These are phyloP conservation scores for Poecilia picta DNA, from an alignment of 2,797 vertebrate genomes.

Conservation along the genomic window DNA sequence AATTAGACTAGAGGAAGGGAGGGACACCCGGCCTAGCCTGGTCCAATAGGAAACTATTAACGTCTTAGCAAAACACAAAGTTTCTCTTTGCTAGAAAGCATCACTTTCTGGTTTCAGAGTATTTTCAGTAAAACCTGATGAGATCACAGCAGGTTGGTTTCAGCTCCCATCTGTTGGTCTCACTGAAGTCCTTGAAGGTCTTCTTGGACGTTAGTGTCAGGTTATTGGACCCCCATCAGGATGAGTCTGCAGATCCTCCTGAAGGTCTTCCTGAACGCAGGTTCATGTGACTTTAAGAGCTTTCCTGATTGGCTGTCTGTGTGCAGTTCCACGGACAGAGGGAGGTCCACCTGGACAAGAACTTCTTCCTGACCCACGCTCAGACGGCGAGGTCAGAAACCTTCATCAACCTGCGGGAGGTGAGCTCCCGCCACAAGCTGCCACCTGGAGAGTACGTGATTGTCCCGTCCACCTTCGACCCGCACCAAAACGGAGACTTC, in stretches of 20 bases:
- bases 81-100: neutral
- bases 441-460: slow-evolving; percentile 87
- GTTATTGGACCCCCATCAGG: no score
- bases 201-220: neutral
- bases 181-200: neutral
- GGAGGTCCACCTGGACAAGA: slow-evolving; percentile 78
- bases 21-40: neutral
- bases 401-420: slow-evolving; percentile 87
- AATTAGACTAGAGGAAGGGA: neutral
- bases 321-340: slow-evolving; percentile 74
- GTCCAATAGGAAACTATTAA: neutral
- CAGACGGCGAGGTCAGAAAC: slow-evolving; percentile 79
- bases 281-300: neutral
- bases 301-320: slow-evolving; percentile 18
- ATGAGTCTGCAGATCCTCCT: neutral
- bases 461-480: slow-evolving; percentile 88
- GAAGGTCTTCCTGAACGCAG: neutral
- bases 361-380: slow-evolving; percentile 82
- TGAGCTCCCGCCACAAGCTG: slow-evolving; percentile 81
- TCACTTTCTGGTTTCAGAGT: neutral
- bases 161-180: neutral
- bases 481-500: slow-evolving; percentile 87
- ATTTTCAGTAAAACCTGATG: neutral
- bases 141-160: neutral
- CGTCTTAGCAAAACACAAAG: neutral